Percentiles rank a stretch among this genome's conserved stretches.
These are phyloP conservation scores for Phyllotreta cruciferae DNA, from an alignment of 2,888 invertebrate genomes.

Conservation along the genomic window DNA sequence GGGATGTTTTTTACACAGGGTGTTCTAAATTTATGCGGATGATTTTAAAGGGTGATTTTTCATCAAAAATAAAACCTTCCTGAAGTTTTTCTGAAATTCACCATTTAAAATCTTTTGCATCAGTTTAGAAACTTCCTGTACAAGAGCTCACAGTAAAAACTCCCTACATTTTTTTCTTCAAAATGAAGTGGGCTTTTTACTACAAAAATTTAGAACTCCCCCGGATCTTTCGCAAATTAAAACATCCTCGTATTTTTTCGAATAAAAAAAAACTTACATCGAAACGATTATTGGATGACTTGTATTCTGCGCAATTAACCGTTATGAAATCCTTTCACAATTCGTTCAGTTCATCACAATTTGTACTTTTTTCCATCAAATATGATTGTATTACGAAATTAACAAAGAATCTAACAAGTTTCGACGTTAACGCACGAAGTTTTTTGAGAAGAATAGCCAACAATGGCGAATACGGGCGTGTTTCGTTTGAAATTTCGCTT, in stretches of 20 bases:
- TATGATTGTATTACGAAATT: slow-evolving; percentile 34
- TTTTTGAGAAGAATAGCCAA: slow-evolving; percentile 16
- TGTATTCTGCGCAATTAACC: slow-evolving; percentile 27
- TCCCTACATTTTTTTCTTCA: not conserved
- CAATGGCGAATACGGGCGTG: slow-evolving; percentile 11
- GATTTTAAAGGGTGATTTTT: no score
- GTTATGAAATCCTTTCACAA: slow-evolving; percentile 47
- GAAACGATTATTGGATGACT: slow-evolving; percentile 38
- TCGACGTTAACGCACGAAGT: slow-evolving; percentile 10
- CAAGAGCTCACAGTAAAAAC: not conserved
- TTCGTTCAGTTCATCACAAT: slow-evolving; percentile 44
- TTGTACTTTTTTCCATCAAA: slow-evolving; percentile 38
- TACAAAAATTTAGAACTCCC: no score
- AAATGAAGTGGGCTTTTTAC: no score
- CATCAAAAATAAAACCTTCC: not conserved
- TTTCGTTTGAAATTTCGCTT: no score
- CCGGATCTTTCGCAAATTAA: not conserved
- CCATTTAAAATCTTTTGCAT: no score
- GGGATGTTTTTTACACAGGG: no score
- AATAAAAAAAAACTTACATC: slow-evolving; percentile 11
- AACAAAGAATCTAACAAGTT: slow-evolving; percentile 17
- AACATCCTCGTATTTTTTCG: not conserved
- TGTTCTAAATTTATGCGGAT: no score
- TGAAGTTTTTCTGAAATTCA: no score
- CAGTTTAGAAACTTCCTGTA: not conserved